These are phyloP conservation scores for Bombus waltoni DNA, from an alignment of 1,140 invertebrate species.

Conservation along the genomic window DNA sequence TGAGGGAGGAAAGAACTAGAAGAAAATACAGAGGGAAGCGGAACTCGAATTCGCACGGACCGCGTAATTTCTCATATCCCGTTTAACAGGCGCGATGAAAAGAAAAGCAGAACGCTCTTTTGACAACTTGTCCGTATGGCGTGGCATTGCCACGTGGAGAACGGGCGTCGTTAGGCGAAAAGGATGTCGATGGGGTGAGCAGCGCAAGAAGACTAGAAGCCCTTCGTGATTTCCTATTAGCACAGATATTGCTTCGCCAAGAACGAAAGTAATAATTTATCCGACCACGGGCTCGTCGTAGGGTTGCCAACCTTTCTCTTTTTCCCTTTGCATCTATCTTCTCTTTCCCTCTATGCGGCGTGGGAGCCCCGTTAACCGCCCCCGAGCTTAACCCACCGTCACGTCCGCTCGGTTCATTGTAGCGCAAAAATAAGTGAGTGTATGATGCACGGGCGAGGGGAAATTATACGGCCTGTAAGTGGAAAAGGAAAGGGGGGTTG, in stretches of 20 bases:
- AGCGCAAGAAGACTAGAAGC: constrained; percentile 61
- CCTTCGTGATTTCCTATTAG: constrained; percentile 78
- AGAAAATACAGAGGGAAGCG: neutral
- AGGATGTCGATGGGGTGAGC: constrained; percentile 18
- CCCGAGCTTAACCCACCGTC: constrained; percentile 64
- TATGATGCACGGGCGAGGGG: constrained; percentile 75
- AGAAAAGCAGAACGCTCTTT: constrained; percentile 27
- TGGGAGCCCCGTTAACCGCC: constrained; percentile 55
- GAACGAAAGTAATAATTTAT: constrained; percentile 78
- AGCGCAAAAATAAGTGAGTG: constrained; percentile 79
- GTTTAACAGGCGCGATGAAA: constrained; percentile 59
- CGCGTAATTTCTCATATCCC: constrained; percentile 55
- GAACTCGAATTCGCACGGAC: neutral
- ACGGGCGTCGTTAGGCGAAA: constrained; percentile 18
- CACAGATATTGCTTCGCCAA: constrained; percentile 76
- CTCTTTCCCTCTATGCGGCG: neutral
- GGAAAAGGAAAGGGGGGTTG: constrained; percentile 70
- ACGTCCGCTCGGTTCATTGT: constrained; percentile 72
- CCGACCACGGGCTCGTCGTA: constrained; percentile 62
- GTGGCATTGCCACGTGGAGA: constrained; percentile 45
- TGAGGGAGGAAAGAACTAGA: neutral
- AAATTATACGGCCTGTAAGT: constrained; percentile 74
- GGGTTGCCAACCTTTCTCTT: constrained; percentile 47
- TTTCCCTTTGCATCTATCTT: neutral
- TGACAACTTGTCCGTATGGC: constrained; percentile 25